Base-by-base conservation (phyloP, 2,888 invertebrate species). In the Orthonychiurus folsomi region DNA sequence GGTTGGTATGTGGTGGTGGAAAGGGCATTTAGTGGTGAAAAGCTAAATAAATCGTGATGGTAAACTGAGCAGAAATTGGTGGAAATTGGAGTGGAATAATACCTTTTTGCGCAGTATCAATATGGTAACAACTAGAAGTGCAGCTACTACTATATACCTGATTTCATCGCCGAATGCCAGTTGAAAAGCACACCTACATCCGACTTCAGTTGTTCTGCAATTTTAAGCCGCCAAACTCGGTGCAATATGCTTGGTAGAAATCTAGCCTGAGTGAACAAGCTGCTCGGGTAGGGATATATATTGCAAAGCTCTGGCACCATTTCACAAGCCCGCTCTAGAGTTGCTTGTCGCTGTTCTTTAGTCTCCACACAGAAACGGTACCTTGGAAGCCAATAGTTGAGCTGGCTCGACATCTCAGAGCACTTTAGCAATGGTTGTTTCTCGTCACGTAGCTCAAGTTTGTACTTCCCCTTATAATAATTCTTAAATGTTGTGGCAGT, bases 241-340 rank as follows among this genome's bases (percentile, higher is more conserved):
- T 92, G 89, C 28, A 96, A 75, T 63, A 94, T 83, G 23, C 89
- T 86, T 0, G 97, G 96, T 62, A 99, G 75, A 60, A 88, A 82
- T 1, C 85, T 83, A 0, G 89, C 86, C 77, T 95, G 93, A 24
- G 88, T 80, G 90, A 93, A 95, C 64, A 93, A 79, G 1, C 79
- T 76, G 1, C 80, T 80, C 0, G 80, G 78, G 50, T 82, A 77
- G 1, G 80, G 80, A 72, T 81, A 80, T 15, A 86, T 79, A 21
- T 85, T 82, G 75, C 93, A 90, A 67, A 93, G 81, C 78, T 99
- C 97, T 0, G 96, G 93, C 15, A 96, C 83, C 54, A 96, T 9
- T 15, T 15, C 5, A 15, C 5, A 5, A 9, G 15, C 15, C 15
- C 15, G 5, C 15, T 37, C 37, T 37, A 9, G 9, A 15, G 5